Evolutionary conservation across 2,797 vertebrate genomes (phyloP), one percentile per base, ranked within the genome.

Genomic region (Hephaestus fuliginosus): DNA sequence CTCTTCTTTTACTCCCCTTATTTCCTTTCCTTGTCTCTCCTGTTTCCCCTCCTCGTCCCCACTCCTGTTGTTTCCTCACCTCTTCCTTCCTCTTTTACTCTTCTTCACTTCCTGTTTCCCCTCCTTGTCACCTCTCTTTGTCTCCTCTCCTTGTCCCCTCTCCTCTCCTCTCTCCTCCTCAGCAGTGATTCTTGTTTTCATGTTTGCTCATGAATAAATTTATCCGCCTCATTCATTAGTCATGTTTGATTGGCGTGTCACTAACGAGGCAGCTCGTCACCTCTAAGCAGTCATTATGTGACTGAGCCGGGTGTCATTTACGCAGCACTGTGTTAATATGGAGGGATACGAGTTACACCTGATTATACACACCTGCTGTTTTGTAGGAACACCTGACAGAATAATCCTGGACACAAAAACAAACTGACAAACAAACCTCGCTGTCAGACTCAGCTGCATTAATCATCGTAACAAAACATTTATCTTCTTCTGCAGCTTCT

Each of bases 191-290:
- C 71, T 61, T 78, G 74, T 85, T 80, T 81, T 88, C 69, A 73
- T 82, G 78, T 85, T 78, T 76, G 25, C 79, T 85, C 81, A 83
- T 91, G 68, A 87, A 86, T 88, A 69, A 87, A 81, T 71, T 58
- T 7, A 81, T 36, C 46, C 46, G 13, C 65, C 85, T 81, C 76
- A 65, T 81, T 13, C 69, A 89, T 85, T 71, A 85, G 60, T 89
- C 74, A 85, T 48, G 53, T 74, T 75, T 84, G 80, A 90, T 58
- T 82, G 82, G 63, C 71, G 53, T 39, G 70, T 60, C 75, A 33
- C 70, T 78, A 71, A 88, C 39, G 15, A 77, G 76, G 70, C 64
- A 57, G 70, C 76, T 81, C 43, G 55, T 74, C 53, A 20, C 44
- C 41, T 53, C 74, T 78, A 58, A 74, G 76, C 75, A 44, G 63